Evolutionary conservation across 2,113 vertebrate species (phyloP).

Genomic region (Taurulus bubalis): DNA sequence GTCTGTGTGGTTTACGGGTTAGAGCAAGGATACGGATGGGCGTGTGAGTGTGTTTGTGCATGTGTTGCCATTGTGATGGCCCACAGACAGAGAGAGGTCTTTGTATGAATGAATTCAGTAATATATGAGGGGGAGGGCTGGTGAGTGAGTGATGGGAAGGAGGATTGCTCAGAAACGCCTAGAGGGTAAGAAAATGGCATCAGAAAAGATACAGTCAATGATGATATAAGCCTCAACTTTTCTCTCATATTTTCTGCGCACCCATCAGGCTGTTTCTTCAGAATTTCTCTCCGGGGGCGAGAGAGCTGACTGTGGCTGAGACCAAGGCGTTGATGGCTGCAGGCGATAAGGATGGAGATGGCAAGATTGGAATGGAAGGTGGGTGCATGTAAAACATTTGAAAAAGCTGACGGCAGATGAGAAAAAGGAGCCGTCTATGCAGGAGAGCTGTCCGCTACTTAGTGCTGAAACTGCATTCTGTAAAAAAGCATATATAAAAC

Average conservation of each 20-base stretch:
- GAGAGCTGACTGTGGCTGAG: slow-evolving; percentile 81
- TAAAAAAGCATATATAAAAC: not conserved
- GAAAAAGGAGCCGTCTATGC: not conserved
- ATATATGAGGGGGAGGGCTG: slow-evolving; percentile 14
- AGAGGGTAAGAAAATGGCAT: not conserved
- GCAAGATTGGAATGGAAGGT: slow-evolving; percentile 87
- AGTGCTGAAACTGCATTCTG: slow-evolving; percentile 65
- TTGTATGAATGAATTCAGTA: slow-evolving; percentile 45
- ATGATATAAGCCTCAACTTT: slow-evolving; percentile 13
- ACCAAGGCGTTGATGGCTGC: slow-evolving; percentile 81
- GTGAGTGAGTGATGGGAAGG: not conserved
- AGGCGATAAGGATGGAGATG: slow-evolving; percentile 85
- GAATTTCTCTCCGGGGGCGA: slow-evolving; percentile 81
- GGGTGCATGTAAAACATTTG: slow-evolving; percentile 41
- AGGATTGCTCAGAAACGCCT: slow-evolving; percentile 15
- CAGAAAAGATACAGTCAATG: slow-evolving; percentile 11
- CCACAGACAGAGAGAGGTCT: slow-evolving; percentile 43
- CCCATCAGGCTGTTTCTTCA: slow-evolving; percentile 83
- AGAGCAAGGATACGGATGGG: not conserved
- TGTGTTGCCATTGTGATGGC: slow-evolving; percentile 14
- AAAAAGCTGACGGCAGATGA: slow-evolving; percentile 7
- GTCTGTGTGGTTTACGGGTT: slow-evolving; percentile 13
- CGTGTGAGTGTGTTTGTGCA: slow-evolving; percentile 4
- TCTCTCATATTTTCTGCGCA: not conserved
- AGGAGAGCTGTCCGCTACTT: slow-evolving; percentile 57